phyloP scores from a whole-genome alignment of 2,113 vertebrate species.

The Ceratotherium simum region DNA sequence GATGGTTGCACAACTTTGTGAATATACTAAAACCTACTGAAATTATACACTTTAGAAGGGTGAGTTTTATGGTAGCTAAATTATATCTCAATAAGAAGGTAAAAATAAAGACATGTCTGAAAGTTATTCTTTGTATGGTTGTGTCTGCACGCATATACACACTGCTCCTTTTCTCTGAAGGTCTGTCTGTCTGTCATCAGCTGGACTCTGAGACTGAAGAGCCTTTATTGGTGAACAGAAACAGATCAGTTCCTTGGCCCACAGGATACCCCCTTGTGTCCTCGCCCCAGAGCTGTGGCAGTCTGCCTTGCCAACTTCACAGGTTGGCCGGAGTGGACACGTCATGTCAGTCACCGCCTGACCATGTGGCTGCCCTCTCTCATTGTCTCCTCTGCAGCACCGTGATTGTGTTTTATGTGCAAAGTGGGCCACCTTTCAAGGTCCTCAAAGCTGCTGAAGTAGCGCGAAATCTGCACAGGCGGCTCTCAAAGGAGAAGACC shows the following conservation, averaged over 20 bases:
- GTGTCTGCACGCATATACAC: not conserved
- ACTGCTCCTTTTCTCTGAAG: not conserved
- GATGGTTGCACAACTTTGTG: not conserved
- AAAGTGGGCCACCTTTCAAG: constrained; percentile 84
- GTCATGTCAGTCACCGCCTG: fast-evolving
- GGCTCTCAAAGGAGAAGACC: constrained; percentile 91
- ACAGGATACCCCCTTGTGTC: fast-evolving
- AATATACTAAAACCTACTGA: no score
- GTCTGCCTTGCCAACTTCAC: not conserved
- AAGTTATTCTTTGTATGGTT: not conserved
- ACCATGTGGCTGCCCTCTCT: not conserved
- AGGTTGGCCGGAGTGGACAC: not conserved
- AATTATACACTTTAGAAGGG: not conserved
- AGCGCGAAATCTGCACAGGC: constrained; percentile 86
- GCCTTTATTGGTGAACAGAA: not conserved
- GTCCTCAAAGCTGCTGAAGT: constrained; percentile 88
- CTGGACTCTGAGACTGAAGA: not conserved
- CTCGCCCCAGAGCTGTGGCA: not conserved
- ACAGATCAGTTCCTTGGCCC: not conserved
- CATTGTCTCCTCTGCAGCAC: constrained; percentile 88
- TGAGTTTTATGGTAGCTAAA: not conserved
- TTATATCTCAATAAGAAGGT: not conserved
- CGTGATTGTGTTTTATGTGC: constrained; percentile 90
- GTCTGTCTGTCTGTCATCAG: not conserved
- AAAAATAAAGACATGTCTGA: not conserved